phyloP scores from a whole-genome alignment of 1,140 invertebrate species.

The Drosophila nigromelanica region DNA sequence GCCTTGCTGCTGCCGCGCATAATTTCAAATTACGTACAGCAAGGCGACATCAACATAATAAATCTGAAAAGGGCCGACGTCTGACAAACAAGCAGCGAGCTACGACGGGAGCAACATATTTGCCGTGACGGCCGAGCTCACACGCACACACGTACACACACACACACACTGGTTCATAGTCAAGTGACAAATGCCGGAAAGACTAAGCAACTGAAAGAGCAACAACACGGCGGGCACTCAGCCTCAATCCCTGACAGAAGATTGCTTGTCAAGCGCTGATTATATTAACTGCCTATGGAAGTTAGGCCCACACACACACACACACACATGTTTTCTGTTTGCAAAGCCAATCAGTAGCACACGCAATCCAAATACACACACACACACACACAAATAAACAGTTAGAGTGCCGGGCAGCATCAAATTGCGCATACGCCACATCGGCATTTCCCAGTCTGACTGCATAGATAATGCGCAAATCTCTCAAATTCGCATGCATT shows the following conservation, averaged over 20 bases:
- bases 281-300: constrained; percentile 72
- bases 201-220: constrained; percentile 51
- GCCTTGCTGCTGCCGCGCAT: constrained; percentile 59
- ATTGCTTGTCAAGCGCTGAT: constrained; percentile 77
- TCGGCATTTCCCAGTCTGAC: constrained; percentile 14
- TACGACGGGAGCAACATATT: constrained; percentile 34
- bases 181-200: constrained; percentile 73
- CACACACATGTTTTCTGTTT: constrained; percentile 5
- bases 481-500: constrained; percentile 55
- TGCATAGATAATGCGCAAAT: constrained; percentile 45
- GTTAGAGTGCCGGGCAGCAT: constrained; percentile 2
- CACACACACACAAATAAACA: background rate
- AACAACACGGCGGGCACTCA: constrained; percentile 53
- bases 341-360: constrained; percentile 33
- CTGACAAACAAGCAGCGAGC: constrained; percentile 68
- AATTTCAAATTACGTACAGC: constrained; percentile 79
- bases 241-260: constrained; percentile 63
- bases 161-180: constrained; percentile 9
- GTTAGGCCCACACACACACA: constrained; percentile 16
- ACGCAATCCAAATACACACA: background rate
- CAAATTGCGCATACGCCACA: constrained; percentile 48
- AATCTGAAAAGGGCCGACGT: constrained; percentile 64
- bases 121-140: constrained; percentile 36
- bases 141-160: constrained; percentile 9
- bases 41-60: constrained; percentile 76